These are phyloP conservation scores for Acanthosoma haemorrhoidale DNA, from an alignment of 2,888 invertebrate species.

Conservation along the genomic window DNA sequence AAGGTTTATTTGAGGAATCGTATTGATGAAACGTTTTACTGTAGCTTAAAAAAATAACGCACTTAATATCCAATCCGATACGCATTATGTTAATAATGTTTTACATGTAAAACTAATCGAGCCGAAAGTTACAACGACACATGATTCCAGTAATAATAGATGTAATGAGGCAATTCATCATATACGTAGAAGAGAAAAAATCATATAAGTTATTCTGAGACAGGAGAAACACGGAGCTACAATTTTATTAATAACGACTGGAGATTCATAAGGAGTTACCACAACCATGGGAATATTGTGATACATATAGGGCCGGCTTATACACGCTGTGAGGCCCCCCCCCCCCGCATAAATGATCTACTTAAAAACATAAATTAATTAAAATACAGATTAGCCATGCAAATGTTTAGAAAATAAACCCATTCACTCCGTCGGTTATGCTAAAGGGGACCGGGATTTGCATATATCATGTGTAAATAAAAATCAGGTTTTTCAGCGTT, in stretches of 20 bases:
- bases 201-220: slow-evolving; percentile 1
- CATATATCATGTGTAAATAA: background rate
- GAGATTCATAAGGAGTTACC: background rate
- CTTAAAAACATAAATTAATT: slow-evolving; percentile 8
- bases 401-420: background rate
- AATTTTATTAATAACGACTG: background rate
- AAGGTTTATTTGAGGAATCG: too few species aligned
- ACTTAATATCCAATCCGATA: too few species aligned
- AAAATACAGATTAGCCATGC: slow-evolving; percentile 5
- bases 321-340: too few species aligned
- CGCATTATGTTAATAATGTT: too few species aligned
- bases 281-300: background rate
- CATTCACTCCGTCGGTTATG: slow-evolving; percentile 5
- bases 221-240: background rate
- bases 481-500: background rate
- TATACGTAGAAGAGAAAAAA: background rate
- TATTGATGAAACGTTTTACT: too few species aligned
- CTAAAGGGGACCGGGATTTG: background rate
- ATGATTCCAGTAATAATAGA: too few species aligned
- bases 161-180: too few species aligned
- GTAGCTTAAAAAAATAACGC: too few species aligned
- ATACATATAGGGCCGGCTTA: too few species aligned
- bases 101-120: too few species aligned
- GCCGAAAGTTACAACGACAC: too few species aligned
- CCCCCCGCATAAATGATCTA: background rate